Evolutionary conservation across 2,797 vertebrate species (phyloP), one percentile per base, ranked within the genome.

Genomic region (Capromys pilorides): DNA sequence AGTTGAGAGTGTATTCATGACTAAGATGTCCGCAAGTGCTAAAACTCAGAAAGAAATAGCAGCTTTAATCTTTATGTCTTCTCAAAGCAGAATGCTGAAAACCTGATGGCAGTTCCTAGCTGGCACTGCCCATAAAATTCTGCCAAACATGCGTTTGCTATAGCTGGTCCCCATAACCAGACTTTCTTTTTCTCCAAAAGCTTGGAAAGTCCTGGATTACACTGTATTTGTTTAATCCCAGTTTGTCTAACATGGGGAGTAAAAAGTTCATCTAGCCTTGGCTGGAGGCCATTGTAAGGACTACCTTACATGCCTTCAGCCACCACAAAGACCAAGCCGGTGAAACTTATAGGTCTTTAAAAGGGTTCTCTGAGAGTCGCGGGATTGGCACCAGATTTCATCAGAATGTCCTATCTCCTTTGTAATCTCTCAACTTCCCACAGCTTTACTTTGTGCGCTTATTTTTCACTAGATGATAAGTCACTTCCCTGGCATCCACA

Each of bases 151-250:
- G 61, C 26, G 2, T 45, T 88, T 84, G 86, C 78, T 89, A 95
- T 22, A 81, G 5, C 57, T 78, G 51, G 62, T 57, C n/a, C 61
- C 49, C 77, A 33, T 22, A 78, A 88, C 36, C 11, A 77, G 62
- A 18, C 67, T 92, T 66, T n/a, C 81, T 67, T 75, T 62, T 93
- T 51, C 33, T 36, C 45, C 45, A 6, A 7, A 57, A 85, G 24
- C 86, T 96, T 77, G 91, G 71, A 91, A 92, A 81, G n/a, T 92
- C 41, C 54, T 78, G 49, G 54, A 80, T 54, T 61, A n/a, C 31
- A 57, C 66, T 39, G 11, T 31, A 13, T 73, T 86, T 90, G 19
- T 36, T 66, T 18, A 57, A 75, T 6, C 54, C 64, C 62, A 80
- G 62, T 83, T 94, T 91, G 77, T 94, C 79, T 33, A 82, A 83